Base-by-base conservation (phyloP, 2,888 invertebrate species). In the Leucophenga maculata region DNA sequence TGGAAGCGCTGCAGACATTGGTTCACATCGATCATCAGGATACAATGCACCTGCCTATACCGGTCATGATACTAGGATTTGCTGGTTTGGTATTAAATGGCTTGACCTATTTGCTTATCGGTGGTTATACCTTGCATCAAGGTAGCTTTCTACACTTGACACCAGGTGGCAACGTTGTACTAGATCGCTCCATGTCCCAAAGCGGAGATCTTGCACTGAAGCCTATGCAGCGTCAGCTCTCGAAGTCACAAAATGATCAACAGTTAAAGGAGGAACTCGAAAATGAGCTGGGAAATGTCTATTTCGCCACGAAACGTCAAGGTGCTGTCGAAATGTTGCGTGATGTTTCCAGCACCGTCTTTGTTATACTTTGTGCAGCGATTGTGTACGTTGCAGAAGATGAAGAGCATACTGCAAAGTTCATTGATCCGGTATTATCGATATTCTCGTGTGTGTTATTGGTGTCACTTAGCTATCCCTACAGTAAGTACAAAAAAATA, bases 1-100 rank as follows among this genome's bases (percentile, higher is more conserved):
- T 96, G 6, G 96, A 96, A 88, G 94, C 95, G 0, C 84, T 95
- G 54, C 96, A 96, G 85, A 93, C 94, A 0, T 90, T 95, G 54
- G 91, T 94, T 0, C 95, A 95, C 85, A 93, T 93, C 54, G 91
- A 91, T 75, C 93, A 93, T 85, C 90, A 92, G 77, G 93, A 94
- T 77, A 92, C 92, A 64, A 93, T 94, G 92, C 93, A 93, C 82
- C 90, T 93, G 79, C 94, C 95, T 0, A 89, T 93, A 64, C 91
- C 92, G 16, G 94, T 96, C 9, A 90, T 96, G 77, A 91, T 91
- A 75, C 90, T 94, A 71, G 96, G 95, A 1, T 89, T 90, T 13
- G 86, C 90, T 6, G 95, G 96, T 0, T 89, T 96, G 13, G 85
- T 94, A 1, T 86, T 96, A 9, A 94, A 97, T 84, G 92, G 92